Percentiles rank a stretch among this genome's conserved stretches.
Conservation (phyloP, 2,888 invertebrate genomes). For the Parascotia fuliginaria region DNA sequence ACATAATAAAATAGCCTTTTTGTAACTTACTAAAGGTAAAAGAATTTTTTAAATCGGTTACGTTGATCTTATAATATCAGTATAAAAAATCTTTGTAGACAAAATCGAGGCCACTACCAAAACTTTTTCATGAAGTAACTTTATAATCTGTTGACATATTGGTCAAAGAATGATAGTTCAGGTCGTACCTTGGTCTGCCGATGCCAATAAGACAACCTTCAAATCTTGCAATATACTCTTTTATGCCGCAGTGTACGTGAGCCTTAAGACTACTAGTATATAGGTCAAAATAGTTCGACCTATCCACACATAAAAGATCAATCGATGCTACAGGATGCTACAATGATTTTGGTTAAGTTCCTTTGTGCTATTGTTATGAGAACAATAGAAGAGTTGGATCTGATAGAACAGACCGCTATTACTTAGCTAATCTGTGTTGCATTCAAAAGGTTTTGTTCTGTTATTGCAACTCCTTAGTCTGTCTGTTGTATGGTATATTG, state of each 20-base stretch:
- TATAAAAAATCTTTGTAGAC: no score
- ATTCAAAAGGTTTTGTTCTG: neutral
- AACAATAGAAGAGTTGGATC: constrained; percentile 22
- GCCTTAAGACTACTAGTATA: neutral
- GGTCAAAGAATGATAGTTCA: no score
- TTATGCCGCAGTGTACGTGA: neutral
- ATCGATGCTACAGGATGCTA: constrained; percentile 26
- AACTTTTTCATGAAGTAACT: no score
- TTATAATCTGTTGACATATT: no score
- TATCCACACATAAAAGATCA: constrained; percentile 19
- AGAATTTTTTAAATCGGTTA: no score
- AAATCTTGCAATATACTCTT: no score
- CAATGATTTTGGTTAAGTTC: constrained; percentile 24
- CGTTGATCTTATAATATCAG: no score
- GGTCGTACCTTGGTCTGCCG: no score
- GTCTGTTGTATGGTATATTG: neutral
- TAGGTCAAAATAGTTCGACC: neutral
- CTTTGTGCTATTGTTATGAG: constrained; percentile 31
- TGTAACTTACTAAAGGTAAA: no score
- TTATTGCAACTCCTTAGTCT: neutral
- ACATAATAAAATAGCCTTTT: no score
- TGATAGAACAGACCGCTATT: neutral
- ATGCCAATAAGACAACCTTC: no score
- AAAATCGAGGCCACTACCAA: no score
- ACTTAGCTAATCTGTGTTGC: neutral